Evolutionary conservation across 2,797 vertebrate genomes (phyloP), one percentile per base, ranked within the genome.

Genomic region (Lophotriccus pileatus): DNA sequence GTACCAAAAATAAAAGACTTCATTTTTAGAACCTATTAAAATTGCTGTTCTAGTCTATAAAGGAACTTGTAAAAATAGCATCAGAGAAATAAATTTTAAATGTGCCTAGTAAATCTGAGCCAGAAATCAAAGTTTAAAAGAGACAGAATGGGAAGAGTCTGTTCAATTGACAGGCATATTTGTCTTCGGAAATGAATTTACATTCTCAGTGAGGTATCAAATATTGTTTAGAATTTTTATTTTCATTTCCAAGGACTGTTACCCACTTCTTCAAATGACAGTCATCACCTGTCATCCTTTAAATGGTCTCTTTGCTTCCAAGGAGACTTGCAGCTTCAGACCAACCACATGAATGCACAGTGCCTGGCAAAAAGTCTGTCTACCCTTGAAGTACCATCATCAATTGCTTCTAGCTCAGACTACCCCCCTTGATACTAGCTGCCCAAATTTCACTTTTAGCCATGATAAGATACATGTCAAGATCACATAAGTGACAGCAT

Each of bases 1-100:
- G 60, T 92, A 91, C 58, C 80, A 93, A 94, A 95, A 92, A 92
- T 87, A 92, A 92, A 78, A 78, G 9, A 62, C 74, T 62, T 85
- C 47, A 47, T 89, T 95, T 95, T 94, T 95, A 92, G 87, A 95
- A 56, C 25, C 66, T 76, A 78, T 95, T 95, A 81, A 91, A 94
- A 76, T 76, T 90, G 23, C 83, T 90, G 89, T 78, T 90, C 85
- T 55, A 78, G 30, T 86, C 91, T 95, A 90, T 91, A 95, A 91
- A 86, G 41, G 28, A 95, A 72, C 69, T 68, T 83, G 53, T 52
- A 89, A 94, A 96, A 95, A 96, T 94, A 94, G 50, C 73, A 87
- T 85, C 87, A 62, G 75, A 89, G 18, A 36, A 92, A 94, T 91
- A 95, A 91, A 93, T 93, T 86, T 87, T 86, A 68, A 77, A 93